Evolutionary conservation across 2,888 invertebrate species (phyloP).

Genomic region (Shargacucullia verbasci): DNA sequence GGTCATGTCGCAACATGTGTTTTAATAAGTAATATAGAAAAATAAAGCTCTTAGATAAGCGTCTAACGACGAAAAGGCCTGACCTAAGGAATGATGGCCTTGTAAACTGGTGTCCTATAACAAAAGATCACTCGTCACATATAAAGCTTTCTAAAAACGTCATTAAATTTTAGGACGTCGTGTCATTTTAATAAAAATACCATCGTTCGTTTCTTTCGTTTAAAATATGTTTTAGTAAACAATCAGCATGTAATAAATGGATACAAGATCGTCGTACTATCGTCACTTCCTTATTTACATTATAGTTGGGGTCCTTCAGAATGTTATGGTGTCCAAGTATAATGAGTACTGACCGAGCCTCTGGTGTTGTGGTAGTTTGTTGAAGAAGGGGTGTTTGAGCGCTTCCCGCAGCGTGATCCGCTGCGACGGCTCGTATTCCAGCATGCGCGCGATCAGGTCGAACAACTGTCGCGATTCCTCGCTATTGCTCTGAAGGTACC

Average conservation of each 20-base stretch:
- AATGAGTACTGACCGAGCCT: slow-evolving; percentile 88
- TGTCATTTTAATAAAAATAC: neutral
- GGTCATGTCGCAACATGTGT: slow-evolving; percentile 79
- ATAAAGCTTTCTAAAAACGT: slow-evolving; percentile 13
- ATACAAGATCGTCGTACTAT: neutral
- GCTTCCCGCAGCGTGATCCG: slow-evolving; percentile 96
- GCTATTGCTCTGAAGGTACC: slow-evolving; percentile 96
- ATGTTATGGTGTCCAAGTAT: neutral
- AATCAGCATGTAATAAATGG: neutral
- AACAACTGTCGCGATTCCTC: slow-evolving; percentile 98
- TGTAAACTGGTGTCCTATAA: slow-evolving; percentile 88
- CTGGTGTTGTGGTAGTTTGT: slow-evolving; percentile 94
- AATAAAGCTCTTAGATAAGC: slow-evolving; percentile 75
- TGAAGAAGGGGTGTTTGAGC: slow-evolving; percentile 97
- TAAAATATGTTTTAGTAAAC: neutral
- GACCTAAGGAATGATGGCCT: slow-evolving; percentile 87
- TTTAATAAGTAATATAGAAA: slow-evolving; percentile 58
- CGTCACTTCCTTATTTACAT: neutral
- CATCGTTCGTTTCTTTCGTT: neutral
- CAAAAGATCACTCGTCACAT: slow-evolving; percentile 75
- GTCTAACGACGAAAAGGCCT: slow-evolving; percentile 78
- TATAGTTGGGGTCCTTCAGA: neutral
- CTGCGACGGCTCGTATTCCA: slow-evolving; percentile 98
- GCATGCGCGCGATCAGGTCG: slow-evolving; percentile 97
- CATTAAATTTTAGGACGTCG: slow-evolving; percentile 12